Conservation (phyloP, 2,888 invertebrate genomes). For the Unio delphinus region DNA sequence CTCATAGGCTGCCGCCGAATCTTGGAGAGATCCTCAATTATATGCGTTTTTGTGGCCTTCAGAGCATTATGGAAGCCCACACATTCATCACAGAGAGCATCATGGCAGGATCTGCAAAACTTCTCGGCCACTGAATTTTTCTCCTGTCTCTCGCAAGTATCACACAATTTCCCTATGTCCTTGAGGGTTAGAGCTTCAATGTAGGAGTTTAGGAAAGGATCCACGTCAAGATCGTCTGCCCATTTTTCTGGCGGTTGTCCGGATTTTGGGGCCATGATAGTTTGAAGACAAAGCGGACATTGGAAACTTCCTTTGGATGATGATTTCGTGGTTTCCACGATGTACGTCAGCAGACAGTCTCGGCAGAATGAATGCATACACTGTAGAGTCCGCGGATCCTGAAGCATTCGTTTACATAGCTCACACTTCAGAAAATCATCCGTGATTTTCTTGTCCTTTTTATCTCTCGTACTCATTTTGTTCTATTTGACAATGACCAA, state of each 20-base stretch:
- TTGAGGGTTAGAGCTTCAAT: constrained; percentile 29
- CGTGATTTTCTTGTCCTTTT: too few species aligned
- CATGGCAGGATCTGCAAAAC: constrained; percentile 41
- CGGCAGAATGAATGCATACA: constrained; percentile 32
- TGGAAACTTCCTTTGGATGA: constrained; percentile 6
- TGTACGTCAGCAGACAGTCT: constrained; percentile 25
- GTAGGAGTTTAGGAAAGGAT: constrained; percentile 29
- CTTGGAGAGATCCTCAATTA: constrained; percentile 16
- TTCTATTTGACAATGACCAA: too few species aligned
- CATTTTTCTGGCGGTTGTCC: constrained; percentile 16
- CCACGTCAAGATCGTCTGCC: constrained; percentile 28
- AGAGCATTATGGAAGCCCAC: constrained; percentile 37
- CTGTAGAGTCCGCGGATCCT: constrained; percentile 19
- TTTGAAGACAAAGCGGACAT: constrained; percentile 29
- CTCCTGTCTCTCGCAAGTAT: constrained; percentile 35
- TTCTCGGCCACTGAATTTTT: constrained; percentile 18
- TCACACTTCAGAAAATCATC: constrained; percentile 33
- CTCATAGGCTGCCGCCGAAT: constrained; percentile 23
- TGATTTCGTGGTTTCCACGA: constrained; percentile 11
- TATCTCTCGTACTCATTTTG: too few species aligned
- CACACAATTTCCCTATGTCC: constrained; percentile 29
- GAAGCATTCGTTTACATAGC: constrained; percentile 22
- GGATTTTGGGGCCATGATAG: constrained; percentile 8
- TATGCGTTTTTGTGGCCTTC: constrained; percentile 39
- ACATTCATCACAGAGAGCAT: constrained; percentile 38